phyloP scores from a whole-genome alignment of 1,140 invertebrate genomes.

The Chrysopa pallens region DNA sequence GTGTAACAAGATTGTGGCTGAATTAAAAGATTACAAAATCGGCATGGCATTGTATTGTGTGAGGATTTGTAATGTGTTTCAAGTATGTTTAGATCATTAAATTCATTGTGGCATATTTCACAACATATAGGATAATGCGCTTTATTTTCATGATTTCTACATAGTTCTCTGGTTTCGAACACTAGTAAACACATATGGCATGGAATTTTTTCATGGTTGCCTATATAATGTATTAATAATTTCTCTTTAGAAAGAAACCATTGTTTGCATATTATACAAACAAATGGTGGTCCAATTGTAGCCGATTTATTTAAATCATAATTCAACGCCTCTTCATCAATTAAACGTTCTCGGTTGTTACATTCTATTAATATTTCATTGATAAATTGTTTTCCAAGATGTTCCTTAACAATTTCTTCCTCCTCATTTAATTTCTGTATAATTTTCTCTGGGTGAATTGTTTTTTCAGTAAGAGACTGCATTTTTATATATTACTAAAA shows the following conservation, averaged over 20 bases:
- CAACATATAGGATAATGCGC: background rate
- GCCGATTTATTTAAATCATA: background rate
- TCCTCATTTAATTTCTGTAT: too few species aligned
- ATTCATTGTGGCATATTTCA: background rate
- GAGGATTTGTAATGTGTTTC: slow-evolving; percentile 1
- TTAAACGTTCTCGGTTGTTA: background rate
- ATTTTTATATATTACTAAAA: too few species aligned
- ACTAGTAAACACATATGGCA: background rate
- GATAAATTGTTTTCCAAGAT: too few species aligned
- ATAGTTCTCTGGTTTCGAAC: background rate
- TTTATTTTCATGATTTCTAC: background rate
- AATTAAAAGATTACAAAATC: slow-evolving; percentile 7
- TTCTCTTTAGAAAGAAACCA: slow-evolving; percentile 8
- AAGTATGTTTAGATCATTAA: background rate
- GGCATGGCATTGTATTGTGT: slow-evolving; percentile 6
- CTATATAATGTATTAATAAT: slow-evolving; percentile 8
- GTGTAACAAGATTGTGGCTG: slow-evolving; percentile 6
- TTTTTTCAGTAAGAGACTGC: too few species aligned
- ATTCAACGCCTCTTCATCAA: background rate
- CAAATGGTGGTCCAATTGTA: background rate
- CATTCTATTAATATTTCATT: background rate
- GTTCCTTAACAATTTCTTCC: too few species aligned
- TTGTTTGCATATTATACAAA: slow-evolving; percentile 6
- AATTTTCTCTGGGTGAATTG: too few species aligned
- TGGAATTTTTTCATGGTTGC: slow-evolving; percentile 6